phyloP scores from a whole-genome alignment of 1,140 invertebrate species.

The Bombus confusus region DNA sequence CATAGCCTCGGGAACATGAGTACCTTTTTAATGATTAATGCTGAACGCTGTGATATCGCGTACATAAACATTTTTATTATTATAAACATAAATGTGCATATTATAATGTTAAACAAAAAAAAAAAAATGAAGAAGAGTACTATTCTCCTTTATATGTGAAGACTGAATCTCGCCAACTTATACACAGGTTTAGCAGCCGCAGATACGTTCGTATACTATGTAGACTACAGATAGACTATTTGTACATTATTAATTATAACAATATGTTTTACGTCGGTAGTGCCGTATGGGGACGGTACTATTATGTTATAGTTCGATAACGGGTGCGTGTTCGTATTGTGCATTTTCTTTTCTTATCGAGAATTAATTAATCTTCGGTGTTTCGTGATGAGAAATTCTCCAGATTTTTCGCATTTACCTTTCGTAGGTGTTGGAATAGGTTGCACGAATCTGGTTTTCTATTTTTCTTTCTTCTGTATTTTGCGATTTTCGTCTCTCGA shows the following conservation, averaged over 20 bases:
- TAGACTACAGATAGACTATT: slow-evolving; percentile 67
- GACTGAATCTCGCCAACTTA: slow-evolving; percentile 82
- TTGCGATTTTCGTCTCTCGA: slow-evolving; percentile 9
- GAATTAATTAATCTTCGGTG: slow-evolving; percentile 17
- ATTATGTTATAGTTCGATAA: slow-evolving; percentile 72
- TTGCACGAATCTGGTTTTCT: slow-evolving; percentile 28
- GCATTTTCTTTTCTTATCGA: slow-evolving; percentile 44
- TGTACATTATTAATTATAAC: slow-evolving; percentile 72
- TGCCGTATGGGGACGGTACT: slow-evolving; percentile 57
- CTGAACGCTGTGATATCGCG: slow-evolving; percentile 82
- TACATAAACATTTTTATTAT: slow-evolving; percentile 80
- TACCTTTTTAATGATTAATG: slow-evolving; percentile 75
- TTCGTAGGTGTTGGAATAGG: slow-evolving; percentile 13
- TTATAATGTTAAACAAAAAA: slow-evolving; percentile 74
- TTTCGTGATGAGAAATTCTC: slow-evolving; percentile 29
- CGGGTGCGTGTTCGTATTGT: slow-evolving; percentile 59
- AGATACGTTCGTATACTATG: slow-evolving; percentile 49
- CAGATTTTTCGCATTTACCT: slow-evolving; percentile 23
- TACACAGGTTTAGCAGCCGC: slow-evolving; percentile 77
- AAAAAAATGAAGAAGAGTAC: slow-evolving; percentile 39
- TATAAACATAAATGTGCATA: slow-evolving; percentile 78
- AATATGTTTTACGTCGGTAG: slow-evolving; percentile 69
- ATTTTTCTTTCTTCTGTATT: not conserved
- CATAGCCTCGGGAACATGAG: slow-evolving; percentile 68
- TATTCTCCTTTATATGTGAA: slow-evolving; percentile 71